Percentiles rank a stretch among this genome's conserved stretches.
Conservation (phyloP, 2,888 invertebrate genomes). For the Oxycera nigricornis region DNA sequence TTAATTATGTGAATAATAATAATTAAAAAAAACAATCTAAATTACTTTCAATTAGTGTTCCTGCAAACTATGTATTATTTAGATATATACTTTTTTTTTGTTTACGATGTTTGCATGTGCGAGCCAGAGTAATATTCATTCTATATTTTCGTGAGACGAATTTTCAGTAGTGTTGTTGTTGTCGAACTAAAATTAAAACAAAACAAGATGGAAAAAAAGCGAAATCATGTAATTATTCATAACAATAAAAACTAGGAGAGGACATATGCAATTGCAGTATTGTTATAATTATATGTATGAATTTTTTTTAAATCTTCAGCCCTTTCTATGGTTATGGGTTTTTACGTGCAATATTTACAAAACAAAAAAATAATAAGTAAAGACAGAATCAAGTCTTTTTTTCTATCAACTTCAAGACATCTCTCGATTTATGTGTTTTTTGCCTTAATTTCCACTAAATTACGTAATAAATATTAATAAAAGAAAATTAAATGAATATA, state of each 20-base stretch:
- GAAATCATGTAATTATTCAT: not conserved
- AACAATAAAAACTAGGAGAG: constrained; percentile 27
- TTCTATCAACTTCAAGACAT: constrained; percentile 14
- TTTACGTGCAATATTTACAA: constrained; percentile 31
- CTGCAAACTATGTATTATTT: too few species aligned
- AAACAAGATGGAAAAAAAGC: not conserved
- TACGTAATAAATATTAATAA: constrained; percentile 37
- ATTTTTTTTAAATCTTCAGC: too few species aligned
- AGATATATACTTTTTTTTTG: constrained; percentile 3
- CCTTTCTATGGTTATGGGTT: constrained; percentile 15
- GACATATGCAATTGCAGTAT: constrained; percentile 4
- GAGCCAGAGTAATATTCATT: not conserved
- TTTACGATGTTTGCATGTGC: constrained; percentile 7
- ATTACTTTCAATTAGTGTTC: too few species aligned
- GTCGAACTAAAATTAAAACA: too few species aligned
- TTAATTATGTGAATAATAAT: constrained; percentile 1
- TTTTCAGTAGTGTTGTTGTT: too few species aligned
- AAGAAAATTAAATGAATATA: constrained; percentile 8
- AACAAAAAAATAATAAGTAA: too few species aligned
- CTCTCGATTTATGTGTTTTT: too few species aligned
- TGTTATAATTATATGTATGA: too few species aligned
- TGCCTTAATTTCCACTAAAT: constrained; percentile 32
- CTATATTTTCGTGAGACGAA: not conserved
- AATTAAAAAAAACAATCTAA: too few species aligned
- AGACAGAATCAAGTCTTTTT: too few species aligned